A percentile compares a stretch with the other conserved stretches of the same genome.
phyloP scores from a whole-genome alignment of 1,140 invertebrate genomes.

The Drosophila ohnishii region DNA sequence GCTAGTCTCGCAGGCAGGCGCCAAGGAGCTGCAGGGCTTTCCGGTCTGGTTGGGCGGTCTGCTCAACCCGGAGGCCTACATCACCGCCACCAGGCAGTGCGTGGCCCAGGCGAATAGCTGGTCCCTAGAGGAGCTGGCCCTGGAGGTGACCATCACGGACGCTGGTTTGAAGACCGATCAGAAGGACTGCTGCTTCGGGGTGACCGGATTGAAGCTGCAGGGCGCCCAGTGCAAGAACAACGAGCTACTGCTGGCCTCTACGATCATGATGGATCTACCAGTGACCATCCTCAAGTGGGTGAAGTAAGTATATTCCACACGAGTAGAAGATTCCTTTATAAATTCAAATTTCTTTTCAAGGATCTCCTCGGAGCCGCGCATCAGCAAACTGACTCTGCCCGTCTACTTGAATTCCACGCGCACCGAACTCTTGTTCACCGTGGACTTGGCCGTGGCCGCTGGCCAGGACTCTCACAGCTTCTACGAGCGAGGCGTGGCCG shows the following conservation, averaged over 20 bases:
- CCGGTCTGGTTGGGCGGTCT: conserved; percentile 98
- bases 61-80: conserved; percentile 99
- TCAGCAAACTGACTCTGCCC: conserved; percentile 92
- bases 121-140: conserved; percentile 96
- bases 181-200: conserved; percentile 92
- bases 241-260: conserved; percentile 94
- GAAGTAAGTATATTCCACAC: conserved; percentile 84
- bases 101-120: conserved; percentile 96
- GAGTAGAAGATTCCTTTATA: neutral
- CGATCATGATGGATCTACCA: conserved; percentile 96
- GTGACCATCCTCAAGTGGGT: conserved; percentile 95
- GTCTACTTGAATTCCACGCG: conserved; percentile 98
- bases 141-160: conserved; percentile 90
- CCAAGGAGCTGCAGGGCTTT: conserved; percentile 95
- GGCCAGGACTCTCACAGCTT: conserved; percentile 95
- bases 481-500: conserved; percentile 98
- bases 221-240: conserved; percentile 96
- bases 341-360: conserved; percentile 57
- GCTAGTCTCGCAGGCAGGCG: conserved; percentile 92
- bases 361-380: conserved; percentile 84
- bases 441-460: conserved; percentile 95
- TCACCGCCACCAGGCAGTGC: conserved; percentile 98
- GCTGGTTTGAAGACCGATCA: conserved; percentile 84
- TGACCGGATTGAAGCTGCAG: conserved; percentile 95
- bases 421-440: conserved; percentile 96